Conservation (phyloP, 2,797 vertebrate genomes). For the Diceros bicornis region DNA sequence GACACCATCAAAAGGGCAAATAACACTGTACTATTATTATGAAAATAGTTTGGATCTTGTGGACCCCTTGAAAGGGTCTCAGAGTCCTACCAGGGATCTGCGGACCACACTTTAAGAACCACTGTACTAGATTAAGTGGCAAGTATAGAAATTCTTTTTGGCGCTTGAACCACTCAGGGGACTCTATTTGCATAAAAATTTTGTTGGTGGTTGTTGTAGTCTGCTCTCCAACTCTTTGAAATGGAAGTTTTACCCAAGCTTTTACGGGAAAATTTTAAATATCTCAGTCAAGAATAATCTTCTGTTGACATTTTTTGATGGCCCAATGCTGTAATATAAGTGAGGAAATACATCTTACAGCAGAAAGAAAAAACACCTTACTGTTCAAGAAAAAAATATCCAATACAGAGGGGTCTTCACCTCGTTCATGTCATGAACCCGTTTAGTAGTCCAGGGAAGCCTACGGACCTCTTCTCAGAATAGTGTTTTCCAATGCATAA, state of each 20-base stretch:
- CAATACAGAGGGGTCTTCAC: background rate
- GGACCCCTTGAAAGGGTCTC: background rate
- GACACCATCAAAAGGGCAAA: background rate
- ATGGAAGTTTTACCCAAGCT: background rate
- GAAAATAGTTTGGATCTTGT: background rate
- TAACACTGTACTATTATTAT: background rate
- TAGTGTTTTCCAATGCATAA: background rate
- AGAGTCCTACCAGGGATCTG: background rate
- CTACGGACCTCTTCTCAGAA: background rate
- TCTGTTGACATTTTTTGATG: slow-evolving; percentile 11
- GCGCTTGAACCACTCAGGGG: background rate
- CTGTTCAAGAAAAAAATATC: background rate
- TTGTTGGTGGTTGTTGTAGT: background rate
- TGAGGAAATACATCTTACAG: background rate
- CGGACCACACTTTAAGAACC: background rate
- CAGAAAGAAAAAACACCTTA: background rate
- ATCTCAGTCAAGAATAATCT: slow-evolving; percentile 44
- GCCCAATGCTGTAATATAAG: background rate
- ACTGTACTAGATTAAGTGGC: background rate
- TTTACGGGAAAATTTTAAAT: background rate
- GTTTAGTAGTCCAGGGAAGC: background rate
- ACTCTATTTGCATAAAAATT: background rate
- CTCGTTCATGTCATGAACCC: background rate
- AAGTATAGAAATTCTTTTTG: slow-evolving; percentile 25
- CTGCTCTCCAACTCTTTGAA: slow-evolving; percentile 53